phyloP scores from a whole-genome alignment of 2,797 vertebrate genomes.

The Tragelaphus oryx region DNA sequence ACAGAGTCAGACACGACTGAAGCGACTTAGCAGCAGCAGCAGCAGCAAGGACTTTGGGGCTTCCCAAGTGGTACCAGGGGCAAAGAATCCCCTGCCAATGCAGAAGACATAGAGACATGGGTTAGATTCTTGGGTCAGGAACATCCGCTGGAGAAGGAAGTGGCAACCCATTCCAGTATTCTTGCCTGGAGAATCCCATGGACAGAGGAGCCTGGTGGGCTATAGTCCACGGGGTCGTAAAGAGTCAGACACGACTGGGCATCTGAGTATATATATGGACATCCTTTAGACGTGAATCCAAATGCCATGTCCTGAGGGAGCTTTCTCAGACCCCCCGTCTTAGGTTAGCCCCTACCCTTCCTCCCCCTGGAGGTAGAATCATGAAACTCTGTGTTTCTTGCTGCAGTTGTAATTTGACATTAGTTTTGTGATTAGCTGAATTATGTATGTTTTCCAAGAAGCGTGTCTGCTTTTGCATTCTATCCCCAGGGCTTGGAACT shows the following conservation, averaged over 20 bases:
- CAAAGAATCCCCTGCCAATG: neutral
- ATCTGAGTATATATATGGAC: neutral
- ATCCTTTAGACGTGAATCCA: neutral
- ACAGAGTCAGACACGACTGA: accelerated
- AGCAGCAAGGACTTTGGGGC: neutral
- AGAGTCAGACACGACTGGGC: neutral
- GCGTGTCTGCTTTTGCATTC: neutral
- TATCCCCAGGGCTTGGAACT: neutral
- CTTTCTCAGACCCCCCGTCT: neutral
- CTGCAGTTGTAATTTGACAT: neutral
- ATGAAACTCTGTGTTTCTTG: neutral
- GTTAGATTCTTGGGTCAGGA: neutral
- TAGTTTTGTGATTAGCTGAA: neutral
- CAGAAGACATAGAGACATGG: neutral
- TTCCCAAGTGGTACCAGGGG: neutral
- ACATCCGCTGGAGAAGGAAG: neutral
- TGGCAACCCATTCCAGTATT: neutral
- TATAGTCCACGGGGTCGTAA: neutral
- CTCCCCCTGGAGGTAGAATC: neutral
- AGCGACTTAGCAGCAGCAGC: too few relatives aligned
- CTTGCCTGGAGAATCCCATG: neutral
- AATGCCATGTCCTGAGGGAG: neutral
- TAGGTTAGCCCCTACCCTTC: accelerated
- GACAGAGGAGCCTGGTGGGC: neutral
- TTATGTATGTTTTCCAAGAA: neutral